phyloP scores from a whole-genome alignment of 2,888 invertebrate genomes.

The Rhingia campestris region DNA sequence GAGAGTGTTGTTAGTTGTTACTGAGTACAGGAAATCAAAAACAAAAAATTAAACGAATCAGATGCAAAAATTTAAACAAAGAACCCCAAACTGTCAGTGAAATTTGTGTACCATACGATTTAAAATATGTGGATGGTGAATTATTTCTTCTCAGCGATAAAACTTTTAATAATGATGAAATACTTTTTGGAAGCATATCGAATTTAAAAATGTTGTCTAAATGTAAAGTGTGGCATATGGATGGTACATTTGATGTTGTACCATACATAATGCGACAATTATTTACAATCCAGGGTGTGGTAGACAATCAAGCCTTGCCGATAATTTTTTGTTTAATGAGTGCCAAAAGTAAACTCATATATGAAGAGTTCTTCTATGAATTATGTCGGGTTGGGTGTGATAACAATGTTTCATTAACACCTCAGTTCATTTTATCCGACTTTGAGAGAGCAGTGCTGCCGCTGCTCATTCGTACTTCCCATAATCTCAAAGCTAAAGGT shows the following conservation, averaged over 20 bases:
- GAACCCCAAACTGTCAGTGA: conserved; percentile 13
- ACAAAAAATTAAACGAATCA: conserved; percentile 37
- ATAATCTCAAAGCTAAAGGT: not conserved
- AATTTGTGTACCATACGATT: conserved; percentile 18
- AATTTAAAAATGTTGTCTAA: conserved; percentile 33
- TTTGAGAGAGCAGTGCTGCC: conserved; percentile 18
- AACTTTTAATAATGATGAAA: too few relatives aligned
- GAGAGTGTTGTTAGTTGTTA: conserved; percentile 21
- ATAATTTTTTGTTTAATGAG: conserved; percentile 32
- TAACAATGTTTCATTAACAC: conserved; percentile 13
- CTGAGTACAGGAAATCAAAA: conserved; percentile 5
- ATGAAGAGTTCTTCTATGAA: conserved; percentile 45
- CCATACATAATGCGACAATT: conserved; percentile 33
- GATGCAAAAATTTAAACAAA: conserved; percentile 9
- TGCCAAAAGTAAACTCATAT: conserved; percentile 22
- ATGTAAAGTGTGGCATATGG: conserved; percentile 30
- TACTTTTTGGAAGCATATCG: too few relatives aligned
- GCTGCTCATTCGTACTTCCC: conserved; percentile 12
- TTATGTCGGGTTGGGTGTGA: conserved; percentile 19
- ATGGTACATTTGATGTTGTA: conserved; percentile 35
- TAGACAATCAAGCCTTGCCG: conserved; percentile 23
- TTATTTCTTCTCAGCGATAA: conserved; percentile 13
- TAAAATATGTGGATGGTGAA: conserved; percentile 21
- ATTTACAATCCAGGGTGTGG: conserved; percentile 15
- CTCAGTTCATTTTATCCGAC: conserved; percentile 25